Percentiles rank a stretch among this genome's conserved stretches.
These are phyloP conservation scores for Hippocampus zosterae DNA, from an alignment of 2,113 vertebrate genomes.

Conservation along the genomic window DNA sequence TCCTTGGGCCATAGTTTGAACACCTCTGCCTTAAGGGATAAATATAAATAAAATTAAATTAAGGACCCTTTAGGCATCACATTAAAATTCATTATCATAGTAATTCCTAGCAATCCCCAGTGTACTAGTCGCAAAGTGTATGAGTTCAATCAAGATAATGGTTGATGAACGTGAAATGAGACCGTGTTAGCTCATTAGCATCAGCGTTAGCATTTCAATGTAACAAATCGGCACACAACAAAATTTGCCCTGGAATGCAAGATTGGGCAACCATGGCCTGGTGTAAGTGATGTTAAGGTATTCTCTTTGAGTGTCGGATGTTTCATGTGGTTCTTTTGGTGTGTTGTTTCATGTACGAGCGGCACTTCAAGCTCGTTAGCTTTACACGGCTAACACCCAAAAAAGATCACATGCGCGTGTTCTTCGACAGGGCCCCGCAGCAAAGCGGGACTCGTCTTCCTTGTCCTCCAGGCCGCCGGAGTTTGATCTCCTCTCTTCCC, in stretches of 20 bases:
- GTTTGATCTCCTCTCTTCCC: conserved; percentile 68
- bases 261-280: not conserved
- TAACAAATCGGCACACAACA: not conserved
- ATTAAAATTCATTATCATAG: too few relatives aligned
- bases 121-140: too few relatives aligned
- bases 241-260: not conserved
- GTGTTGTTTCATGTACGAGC: conserved; percentile 1
- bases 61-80: too few relatives aligned
- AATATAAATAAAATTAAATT: too few relatives aligned
- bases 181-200: too few relatives aligned
- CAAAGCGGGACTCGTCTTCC: conserved; percentile 52
- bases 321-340: not conserved
- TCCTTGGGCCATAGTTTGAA: too few relatives aligned
- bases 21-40: too few relatives aligned
- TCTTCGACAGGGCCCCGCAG: conserved; percentile 59
- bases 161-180: too few relatives aligned
- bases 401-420: conserved; percentile 65
- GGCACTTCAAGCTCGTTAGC: conserved; percentile 40
- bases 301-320: not conserved
- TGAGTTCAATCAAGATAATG: too few relatives aligned
- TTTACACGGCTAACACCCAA: conserved; percentile 57
- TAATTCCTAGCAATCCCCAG: too few relatives aligned
- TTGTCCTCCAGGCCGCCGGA: conserved; percentile 52
- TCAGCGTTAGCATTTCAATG: not conserved
- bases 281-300: not conserved